phyloP scores from a whole-genome alignment of 1,140 invertebrate genomes.

The Phenacoccus solenopsis region DNA sequence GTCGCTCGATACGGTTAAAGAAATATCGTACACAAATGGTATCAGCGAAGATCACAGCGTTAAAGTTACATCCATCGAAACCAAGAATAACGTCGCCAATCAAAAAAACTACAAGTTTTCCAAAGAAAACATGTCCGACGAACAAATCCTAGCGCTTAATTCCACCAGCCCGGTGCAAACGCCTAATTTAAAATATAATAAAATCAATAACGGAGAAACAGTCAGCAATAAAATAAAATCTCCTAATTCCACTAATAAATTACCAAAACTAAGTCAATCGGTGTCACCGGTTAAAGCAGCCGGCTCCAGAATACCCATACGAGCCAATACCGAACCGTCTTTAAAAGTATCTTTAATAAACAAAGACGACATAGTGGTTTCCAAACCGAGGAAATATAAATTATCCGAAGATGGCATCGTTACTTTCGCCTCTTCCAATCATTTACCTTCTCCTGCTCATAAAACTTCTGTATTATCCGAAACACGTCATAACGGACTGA shows the following conservation, averaged over 20 bases:
- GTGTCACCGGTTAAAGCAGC: conserved; percentile 23
- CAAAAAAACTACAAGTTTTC: conserved; percentile 20
- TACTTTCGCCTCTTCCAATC: not conserved
- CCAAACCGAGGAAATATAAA: not conserved
- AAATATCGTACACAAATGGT: not conserved
- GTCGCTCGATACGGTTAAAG: not conserved
- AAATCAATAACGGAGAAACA: conserved; percentile 14
- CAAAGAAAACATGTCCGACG: conserved; percentile 25
- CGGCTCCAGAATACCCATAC: conserved; percentile 24
- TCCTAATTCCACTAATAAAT: conserved; percentile 6
- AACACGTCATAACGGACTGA: not conserved
- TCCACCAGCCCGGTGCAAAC: conserved; percentile 18
- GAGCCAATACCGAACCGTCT: conserved; percentile 18
- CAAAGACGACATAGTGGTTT: not conserved
- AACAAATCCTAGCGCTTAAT: conserved; percentile 26
- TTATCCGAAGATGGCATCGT: not conserved
- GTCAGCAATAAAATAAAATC: conserved; percentile 22
- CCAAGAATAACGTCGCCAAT: not conserved
- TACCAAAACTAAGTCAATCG: conserved; percentile 9
- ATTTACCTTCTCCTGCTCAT: not conserved
- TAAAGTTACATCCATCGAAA: not conserved
- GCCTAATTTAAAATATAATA: conserved; percentile 18
- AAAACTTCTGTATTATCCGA: not conserved
- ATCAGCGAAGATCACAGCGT: not conserved
- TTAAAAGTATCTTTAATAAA: not conserved